phyloP scores from a whole-genome alignment of 2,113 vertebrate genomes.

The Poicephalus gulielmi region DNA sequence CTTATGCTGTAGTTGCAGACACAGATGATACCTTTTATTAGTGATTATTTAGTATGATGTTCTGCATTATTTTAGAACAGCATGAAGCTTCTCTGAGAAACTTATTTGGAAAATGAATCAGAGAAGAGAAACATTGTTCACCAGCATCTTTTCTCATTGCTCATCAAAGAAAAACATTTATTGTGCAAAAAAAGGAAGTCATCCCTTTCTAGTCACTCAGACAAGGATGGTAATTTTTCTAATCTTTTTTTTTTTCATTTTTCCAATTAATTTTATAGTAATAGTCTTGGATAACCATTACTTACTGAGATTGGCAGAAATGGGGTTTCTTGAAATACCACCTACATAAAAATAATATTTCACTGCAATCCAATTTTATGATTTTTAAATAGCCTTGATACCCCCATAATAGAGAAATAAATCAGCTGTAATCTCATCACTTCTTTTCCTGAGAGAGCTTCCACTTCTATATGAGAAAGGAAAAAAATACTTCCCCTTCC shows the following conservation, averaged over 20 bases:
- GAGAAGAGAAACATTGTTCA: neutral
- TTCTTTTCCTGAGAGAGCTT: neutral
- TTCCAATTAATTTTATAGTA: neutral
- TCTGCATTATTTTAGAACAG: conserved; percentile 24
- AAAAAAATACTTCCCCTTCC: neutral
- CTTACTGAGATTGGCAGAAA: neutral
- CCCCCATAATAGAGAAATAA: neutral
- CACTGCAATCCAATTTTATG: neutral
- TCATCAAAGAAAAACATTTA: neutral
- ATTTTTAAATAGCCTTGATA: neutral
- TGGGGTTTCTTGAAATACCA: neutral
- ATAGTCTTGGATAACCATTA: neutral
- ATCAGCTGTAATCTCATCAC: neutral
- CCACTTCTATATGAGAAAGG: neutral
- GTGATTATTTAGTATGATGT: conserved; percentile 1
- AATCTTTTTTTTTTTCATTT: neutral
- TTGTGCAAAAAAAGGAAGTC: neutral
- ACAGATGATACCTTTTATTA: neutral
- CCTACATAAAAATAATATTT: neutral
- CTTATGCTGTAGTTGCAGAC: neutral
- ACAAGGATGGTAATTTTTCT: neutral
- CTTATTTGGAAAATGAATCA: conserved; percentile 17
- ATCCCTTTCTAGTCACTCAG: neutral
- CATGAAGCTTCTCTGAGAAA: neutral
- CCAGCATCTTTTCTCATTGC: neutral